Evolutionary conservation across 2,888 invertebrate genomes (phyloP).

Genomic region (Phyllotreta cruciferae): DNA sequence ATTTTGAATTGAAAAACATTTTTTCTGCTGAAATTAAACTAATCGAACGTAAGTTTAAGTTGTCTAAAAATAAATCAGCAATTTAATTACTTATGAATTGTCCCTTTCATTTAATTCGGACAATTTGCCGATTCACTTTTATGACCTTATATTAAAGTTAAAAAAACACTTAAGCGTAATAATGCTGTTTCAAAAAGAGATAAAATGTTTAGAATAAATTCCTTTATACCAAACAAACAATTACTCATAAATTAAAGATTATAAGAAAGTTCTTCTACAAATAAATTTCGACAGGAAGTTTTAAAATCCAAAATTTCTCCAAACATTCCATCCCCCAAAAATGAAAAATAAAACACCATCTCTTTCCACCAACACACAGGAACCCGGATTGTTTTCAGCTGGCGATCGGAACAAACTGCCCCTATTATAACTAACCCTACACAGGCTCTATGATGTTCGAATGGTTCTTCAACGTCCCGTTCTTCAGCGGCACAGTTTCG

Average conservation of each 20-base stretch:
- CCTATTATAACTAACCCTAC: constrained; percentile 23
- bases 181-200: background rate
- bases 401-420: background rate
- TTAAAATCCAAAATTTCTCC: background rate
- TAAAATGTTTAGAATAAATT: background rate
- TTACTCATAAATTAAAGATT: no score
- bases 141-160: no score
- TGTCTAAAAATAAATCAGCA: no score
- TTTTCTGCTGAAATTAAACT: no score
- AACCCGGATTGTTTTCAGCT: no score
- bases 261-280: no score
- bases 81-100: no score
- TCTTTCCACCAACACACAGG: background rate
- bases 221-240: background rate
- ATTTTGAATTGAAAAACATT: no score
- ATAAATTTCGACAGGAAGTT: no score
- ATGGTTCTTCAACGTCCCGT: constrained; percentile 36
- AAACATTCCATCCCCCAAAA: constrained; percentile 13
- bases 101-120: no score
- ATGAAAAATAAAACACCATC: constrained; percentile 12
- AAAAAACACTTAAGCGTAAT: background rate
- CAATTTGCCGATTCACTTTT: no score
- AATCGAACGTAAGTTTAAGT: no score
- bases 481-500: constrained; percentile 46
- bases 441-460: constrained; percentile 34